phyloP scores from a whole-genome alignment of 1,140 invertebrate genomes.

The Portunus trituberculatus region DNA sequence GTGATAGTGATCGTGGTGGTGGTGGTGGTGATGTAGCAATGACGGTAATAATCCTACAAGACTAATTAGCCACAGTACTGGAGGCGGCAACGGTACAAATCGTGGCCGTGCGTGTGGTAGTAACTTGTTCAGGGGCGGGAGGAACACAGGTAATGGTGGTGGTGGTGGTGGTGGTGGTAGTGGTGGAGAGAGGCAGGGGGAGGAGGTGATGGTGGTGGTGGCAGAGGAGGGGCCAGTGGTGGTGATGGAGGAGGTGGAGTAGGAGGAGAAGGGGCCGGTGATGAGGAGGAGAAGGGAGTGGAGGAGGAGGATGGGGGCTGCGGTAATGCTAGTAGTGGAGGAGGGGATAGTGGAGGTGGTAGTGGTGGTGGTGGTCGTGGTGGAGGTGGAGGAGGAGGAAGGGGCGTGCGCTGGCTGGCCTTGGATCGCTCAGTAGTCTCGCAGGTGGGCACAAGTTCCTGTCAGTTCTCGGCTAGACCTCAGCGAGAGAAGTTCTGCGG shows the following conservation, averaged over 20 bases:
- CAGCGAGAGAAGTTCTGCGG: constrained; percentile 14
- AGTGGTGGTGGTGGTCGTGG: neutral
- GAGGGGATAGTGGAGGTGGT: neutral
- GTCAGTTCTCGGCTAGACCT: constrained; percentile 33
- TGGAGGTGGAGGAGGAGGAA: neutral
- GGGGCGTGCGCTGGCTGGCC: constrained; percentile 13
- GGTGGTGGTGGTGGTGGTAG: neutral
- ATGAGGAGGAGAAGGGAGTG: no score
- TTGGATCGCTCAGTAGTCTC: neutral
- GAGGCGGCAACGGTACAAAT: neutral
- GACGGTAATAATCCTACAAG: neutral
- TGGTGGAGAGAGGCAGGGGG: no score
- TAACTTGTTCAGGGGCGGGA: neutral
- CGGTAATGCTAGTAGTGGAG: no score
- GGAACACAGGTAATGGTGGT: neutral
- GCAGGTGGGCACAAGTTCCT: neutral
- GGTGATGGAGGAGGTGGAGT: neutral
- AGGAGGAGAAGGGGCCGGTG: no score
- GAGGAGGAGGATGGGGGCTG: no score
- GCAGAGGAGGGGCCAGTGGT: neutral
- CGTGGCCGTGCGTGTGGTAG: neutral
- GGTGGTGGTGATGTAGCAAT: neutral
- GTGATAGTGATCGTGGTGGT: neutral
- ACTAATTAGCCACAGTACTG: neutral
- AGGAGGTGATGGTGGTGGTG: neutral